Evolutionary conservation across 2,888 invertebrate species (phyloP).

Genomic region (Agapetus fuscipes): DNA sequence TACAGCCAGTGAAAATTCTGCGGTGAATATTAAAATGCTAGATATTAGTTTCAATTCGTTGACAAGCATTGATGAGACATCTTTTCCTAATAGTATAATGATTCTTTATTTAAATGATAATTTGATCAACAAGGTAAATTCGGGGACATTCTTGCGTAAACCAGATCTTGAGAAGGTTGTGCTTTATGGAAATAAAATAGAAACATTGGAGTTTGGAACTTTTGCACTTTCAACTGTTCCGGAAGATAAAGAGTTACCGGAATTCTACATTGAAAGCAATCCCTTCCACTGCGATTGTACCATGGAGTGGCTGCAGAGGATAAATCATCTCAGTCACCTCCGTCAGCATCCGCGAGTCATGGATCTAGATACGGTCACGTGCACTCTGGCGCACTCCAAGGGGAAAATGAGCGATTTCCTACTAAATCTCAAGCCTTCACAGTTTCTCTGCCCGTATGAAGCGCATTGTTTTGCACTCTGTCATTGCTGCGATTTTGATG

Average conservation of each 20-base stretch:
- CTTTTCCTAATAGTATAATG: slow-evolving; percentile 64
- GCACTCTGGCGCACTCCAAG: slow-evolving; percentile 61
- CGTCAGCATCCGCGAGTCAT: slow-evolving; percentile 69
- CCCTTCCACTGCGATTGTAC: slow-evolving; percentile 79
- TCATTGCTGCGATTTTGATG: slow-evolving; percentile 84
- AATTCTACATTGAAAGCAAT: slow-evolving; percentile 73
- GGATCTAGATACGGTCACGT: slow-evolving; percentile 70
- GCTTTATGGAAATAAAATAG: slow-evolving; percentile 63
- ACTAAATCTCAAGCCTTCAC: slow-evolving; percentile 59
- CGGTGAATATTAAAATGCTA: slow-evolving; percentile 60
- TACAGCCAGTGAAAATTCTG: slow-evolving; percentile 64
- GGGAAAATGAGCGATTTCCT: slow-evolving; percentile 53
- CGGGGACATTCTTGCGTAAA: slow-evolving; percentile 63
- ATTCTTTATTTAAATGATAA: slow-evolving; percentile 66
- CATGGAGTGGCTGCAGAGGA: slow-evolving; percentile 77
- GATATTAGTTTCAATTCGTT: slow-evolving; percentile 68
- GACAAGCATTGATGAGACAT: slow-evolving; percentile 55
- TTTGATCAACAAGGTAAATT: slow-evolving; percentile 56
- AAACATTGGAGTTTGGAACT: slow-evolving; percentile 61
- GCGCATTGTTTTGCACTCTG: slow-evolving; percentile 78
- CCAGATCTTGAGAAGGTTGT: slow-evolving; percentile 65
- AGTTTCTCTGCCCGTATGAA: slow-evolving; percentile 74
- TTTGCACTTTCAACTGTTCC: slow-evolving; percentile 57
- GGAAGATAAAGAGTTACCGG: slow-evolving; percentile 59
- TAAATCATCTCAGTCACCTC: slow-evolving; percentile 63